These are phyloP conservation scores for Lemur catta DNA, from an alignment of 2,797 vertebrate species.

Conservation along the genomic window DNA sequence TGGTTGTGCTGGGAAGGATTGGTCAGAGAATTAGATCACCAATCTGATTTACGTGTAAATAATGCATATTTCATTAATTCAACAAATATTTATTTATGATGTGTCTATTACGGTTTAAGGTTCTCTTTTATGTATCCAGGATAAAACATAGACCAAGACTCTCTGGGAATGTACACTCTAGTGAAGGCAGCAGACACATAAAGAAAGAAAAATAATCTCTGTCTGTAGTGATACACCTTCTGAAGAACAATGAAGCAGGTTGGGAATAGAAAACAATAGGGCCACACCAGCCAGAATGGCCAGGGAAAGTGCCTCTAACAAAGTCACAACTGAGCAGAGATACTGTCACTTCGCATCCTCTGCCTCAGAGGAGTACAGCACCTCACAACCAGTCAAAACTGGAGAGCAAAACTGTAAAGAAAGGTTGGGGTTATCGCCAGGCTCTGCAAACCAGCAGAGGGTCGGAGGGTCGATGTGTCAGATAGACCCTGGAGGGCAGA, in stretches of 20 bases:
- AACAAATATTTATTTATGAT: neutral
- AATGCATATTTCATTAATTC: neutral
- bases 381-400: neutral
- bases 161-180: neutral
- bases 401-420: neutral
- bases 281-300: neutral
- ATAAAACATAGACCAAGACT: neutral
- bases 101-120: neutral
- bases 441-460: neutral
- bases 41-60: neutral
- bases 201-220: neutral
- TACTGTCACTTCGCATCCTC: neutral
- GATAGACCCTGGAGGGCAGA: neutral
- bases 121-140: neutral
- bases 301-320: neutral
- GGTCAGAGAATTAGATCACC: neutral
- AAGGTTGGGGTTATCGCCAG: neutral
- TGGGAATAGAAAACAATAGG: neutral
- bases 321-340: neutral
- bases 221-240: neutral
- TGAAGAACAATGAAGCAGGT: neutral
- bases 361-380: neutral
- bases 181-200: neutral
- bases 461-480: neutral
- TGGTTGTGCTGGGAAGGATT: neutral